Evolutionary conservation across 1,140 invertebrate genomes (phyloP).

Genomic region (Pseudobourletiella spinata): DNA sequence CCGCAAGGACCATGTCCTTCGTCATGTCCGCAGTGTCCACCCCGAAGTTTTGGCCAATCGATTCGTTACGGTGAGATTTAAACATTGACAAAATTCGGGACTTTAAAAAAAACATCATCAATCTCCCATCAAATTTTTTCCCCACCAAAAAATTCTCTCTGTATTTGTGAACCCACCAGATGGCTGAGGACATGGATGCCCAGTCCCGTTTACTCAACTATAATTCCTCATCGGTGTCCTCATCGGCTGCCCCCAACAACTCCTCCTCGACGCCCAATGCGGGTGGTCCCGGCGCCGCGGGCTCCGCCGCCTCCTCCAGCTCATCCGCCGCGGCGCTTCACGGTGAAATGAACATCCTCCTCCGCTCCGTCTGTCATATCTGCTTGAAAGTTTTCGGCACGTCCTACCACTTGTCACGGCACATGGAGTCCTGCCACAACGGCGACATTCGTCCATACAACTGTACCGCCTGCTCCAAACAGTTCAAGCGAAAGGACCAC

Average conservation of each 20-base stretch:
- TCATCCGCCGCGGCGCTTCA: neutral
- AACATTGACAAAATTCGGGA: too few relatives aligned
- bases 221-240: neutral
- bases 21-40: slow-evolving; percentile 33
- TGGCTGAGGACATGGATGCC: slow-evolving; percentile 15
- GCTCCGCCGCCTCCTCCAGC: neutral
- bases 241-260: neutral
- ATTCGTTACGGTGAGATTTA: slow-evolving; percentile 24
- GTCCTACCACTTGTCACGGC: slow-evolving; percentile 27
- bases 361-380: slow-evolving; percentile 31
- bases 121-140: too few relatives aligned
- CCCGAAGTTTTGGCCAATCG: slow-evolving; percentile 30
- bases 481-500: slow-evolving; percentile 35
- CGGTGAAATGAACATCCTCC: slow-evolving; percentile 33
- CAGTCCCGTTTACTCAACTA: slow-evolving; percentile 8
- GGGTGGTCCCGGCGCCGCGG: neutral
- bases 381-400: slow-evolving; percentile 36
- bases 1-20: slow-evolving; percentile 33
- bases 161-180: slow-evolving; percentile 8
- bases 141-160: neutral
- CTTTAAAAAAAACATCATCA: too few relatives aligned
- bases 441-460: slow-evolving; percentile 31
- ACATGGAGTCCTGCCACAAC: slow-evolving; percentile 29
- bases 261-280: too few relatives aligned
- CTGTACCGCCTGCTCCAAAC: slow-evolving; percentile 28